Evolutionary conservation across 2,113 vertebrate species (phyloP).

Genomic region (Rhea americana): DNA sequence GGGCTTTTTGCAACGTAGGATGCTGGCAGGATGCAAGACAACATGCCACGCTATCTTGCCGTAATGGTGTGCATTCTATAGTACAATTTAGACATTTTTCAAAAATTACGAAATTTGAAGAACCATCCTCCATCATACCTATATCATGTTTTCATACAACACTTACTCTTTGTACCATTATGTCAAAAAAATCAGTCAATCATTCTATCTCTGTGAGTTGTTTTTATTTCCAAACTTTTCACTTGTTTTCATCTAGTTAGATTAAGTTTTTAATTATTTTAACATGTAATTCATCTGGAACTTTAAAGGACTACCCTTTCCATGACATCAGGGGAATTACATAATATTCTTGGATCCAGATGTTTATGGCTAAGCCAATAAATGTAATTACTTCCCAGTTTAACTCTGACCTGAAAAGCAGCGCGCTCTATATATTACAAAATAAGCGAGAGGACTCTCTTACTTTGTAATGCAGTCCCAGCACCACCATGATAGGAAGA

Average conservation of each 20-base stretch:
- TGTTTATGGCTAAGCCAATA: neutral
- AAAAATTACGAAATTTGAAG: neutral
- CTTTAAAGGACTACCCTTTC: neutral
- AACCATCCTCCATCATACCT: accelerated
- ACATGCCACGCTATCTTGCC: neutral
- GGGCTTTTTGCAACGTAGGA: neutral
- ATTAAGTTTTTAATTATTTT: neutral
- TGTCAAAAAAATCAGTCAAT: neutral
- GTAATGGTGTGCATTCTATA: neutral
- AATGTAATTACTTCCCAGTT: neutral
- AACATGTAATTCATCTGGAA: neutral
- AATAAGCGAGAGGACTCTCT: neutral
- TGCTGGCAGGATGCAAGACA: neutral
- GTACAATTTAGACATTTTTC: neutral
- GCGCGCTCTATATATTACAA: neutral
- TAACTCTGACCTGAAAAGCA: neutral
- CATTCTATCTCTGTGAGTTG: neutral
- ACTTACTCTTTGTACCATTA: neutral
- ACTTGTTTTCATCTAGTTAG: neutral
- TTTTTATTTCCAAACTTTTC: neutral
- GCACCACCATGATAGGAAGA: neutral
- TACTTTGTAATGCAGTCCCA: neutral
- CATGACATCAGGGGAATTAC: neutral
- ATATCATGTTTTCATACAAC: neutral
- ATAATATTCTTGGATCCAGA: neutral